Evolutionary conservation across 2,113 vertebrate genomes (phyloP).

Genomic region (Kobus ellipsiprymnus): DNA sequence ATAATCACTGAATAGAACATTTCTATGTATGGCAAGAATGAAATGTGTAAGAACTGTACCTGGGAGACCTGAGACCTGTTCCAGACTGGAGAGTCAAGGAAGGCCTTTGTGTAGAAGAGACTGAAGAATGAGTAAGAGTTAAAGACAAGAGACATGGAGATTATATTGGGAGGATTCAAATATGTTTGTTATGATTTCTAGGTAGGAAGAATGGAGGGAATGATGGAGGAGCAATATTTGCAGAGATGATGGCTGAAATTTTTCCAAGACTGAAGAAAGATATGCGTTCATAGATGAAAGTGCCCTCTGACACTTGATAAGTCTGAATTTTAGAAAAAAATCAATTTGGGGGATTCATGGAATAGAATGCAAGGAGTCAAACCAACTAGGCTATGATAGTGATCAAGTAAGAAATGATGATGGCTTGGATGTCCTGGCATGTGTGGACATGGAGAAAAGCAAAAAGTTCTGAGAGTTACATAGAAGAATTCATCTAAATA

Average conservation of each 20-base stretch:
- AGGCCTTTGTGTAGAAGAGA: background rate
- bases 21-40: background rate
- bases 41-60: background rate
- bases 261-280: background rate
- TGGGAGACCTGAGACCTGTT: background rate
- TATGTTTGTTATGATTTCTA: background rate
- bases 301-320: background rate
- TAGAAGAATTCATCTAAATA: background rate
- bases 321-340: background rate
- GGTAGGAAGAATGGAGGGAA: background rate
- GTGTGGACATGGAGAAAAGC: background rate
- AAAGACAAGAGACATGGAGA: background rate
- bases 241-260: background rate
- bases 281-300: background rate
- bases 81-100: background rate
- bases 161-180: background rate
- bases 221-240: background rate
- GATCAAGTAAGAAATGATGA: background rate
- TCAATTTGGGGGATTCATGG: background rate
- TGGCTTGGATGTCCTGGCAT: background rate
- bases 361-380: background rate
- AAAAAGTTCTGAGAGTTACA: background rate
- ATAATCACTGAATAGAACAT: background rate
- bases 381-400: background rate
- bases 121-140: background rate